A percentile compares a stretch with the other conserved stretches of the same genome.
These are phyloP conservation scores for Serranus cabrilla DNA, from an alignment of 2,797 vertebrate species.

Conservation along the genomic window DNA sequence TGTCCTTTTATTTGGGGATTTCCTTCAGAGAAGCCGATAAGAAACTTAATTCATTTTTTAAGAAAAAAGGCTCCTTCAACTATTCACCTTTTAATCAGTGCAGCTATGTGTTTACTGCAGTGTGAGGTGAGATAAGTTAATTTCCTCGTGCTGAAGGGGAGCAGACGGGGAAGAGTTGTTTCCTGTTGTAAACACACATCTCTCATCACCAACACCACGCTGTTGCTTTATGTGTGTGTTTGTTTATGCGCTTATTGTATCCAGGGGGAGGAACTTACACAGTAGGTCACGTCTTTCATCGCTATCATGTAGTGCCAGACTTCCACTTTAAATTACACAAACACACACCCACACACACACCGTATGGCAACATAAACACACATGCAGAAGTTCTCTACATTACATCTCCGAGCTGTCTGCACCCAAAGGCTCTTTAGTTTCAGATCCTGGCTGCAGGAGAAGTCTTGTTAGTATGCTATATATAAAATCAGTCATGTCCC, in stretches of 20 bases:
- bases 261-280: conserved; percentile 55
- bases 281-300: conserved; percentile 62
- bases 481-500: neutral
- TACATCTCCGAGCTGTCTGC: conserved; percentile 42
- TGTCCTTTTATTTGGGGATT: conserved; percentile 18
- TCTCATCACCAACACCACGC: conserved; percentile 49
- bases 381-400: conserved; percentile 29
- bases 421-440: conserved; percentile 32
- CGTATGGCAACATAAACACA: conserved; percentile 8
- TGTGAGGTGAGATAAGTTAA: conserved; percentile 23
- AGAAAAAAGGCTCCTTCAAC: neutral
- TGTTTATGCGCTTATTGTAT: conserved; percentile 67
- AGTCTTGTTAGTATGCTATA: neutral
- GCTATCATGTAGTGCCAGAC: conserved; percentile 54
- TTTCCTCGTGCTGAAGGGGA: conserved; percentile 30
- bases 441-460: neutral
- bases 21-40: neutral
- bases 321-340: conserved; percentile 62
- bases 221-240: conserved; percentile 52
- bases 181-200: conserved; percentile 69
- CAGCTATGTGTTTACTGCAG: conserved; percentile 2
- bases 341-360: conserved; percentile 23
- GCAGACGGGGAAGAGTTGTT: conserved; percentile 30
- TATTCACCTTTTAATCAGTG: conserved; percentile 7
- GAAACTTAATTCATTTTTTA: neutral